These are phyloP conservation scores for Apotomis betuletana DNA, from an alignment of 2,888 invertebrate species.

Conservation along the genomic window DNA sequence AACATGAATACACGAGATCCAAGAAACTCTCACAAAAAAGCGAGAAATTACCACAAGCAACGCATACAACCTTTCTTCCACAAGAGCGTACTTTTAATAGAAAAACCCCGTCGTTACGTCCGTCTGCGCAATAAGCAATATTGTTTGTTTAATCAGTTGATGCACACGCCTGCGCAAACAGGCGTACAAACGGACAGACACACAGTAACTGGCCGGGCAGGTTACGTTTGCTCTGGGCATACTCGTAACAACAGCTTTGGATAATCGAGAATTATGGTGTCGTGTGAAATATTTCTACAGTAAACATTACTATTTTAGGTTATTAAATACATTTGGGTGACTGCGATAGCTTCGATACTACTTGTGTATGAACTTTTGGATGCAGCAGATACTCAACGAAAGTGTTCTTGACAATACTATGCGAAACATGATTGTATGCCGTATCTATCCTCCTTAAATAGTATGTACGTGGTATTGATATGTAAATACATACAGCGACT, in stretches of 20 bases:
- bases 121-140: slow-evolving; percentile 6
- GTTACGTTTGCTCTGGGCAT: slow-evolving; percentile 29
- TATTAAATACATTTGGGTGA: neutral
- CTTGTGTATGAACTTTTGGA: neutral
- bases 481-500: too few species aligned
- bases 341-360: neutral
- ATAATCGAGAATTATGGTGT: slow-evolving; percentile 8
- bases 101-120: neutral
- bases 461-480: too few species aligned
- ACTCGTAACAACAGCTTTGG: slow-evolving; percentile 29
- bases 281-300: slow-evolving; percentile 15
- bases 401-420: too few species aligned
- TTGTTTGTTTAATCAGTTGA: slow-evolving; percentile 50
- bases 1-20: too few species aligned
- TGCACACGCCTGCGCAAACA: slow-evolving; percentile 47
- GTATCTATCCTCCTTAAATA: too few species aligned
- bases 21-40: too few species aligned
- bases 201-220: slow-evolving; percentile 39
- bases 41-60: neutral
- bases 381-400: too few species aligned
- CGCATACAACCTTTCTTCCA: neutral
- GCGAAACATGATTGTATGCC: too few species aligned
- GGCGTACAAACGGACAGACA: slow-evolving; percentile 40
- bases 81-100: neutral
- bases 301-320: neutral